Conservation (phyloP, 2,113 vertebrate species). For the Carollia perspicillata region DNA sequence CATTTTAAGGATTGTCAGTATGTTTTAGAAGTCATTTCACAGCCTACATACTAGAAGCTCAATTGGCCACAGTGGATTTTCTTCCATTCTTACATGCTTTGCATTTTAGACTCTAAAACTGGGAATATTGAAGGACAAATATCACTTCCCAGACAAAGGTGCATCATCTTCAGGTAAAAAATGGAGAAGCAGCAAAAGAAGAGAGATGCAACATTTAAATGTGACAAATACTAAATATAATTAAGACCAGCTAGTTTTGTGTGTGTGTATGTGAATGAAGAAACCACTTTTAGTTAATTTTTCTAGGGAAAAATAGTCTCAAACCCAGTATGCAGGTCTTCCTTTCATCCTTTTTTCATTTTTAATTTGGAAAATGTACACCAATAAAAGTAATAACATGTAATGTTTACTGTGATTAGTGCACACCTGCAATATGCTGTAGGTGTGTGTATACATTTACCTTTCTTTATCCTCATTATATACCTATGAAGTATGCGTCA, state of each 20-base stretch:
- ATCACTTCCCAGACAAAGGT: background rate
- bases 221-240: background rate
- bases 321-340: background rate
- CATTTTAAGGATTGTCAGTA: background rate
- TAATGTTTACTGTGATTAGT: background rate
- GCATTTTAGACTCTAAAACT: slow-evolving; percentile 15
- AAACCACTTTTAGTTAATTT: background rate
- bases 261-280: background rate
- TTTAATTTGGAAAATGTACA: background rate
- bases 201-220: background rate
- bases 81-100: background rate
- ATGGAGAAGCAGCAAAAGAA: background rate
- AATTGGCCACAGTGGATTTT: background rate
- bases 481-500: background rate
- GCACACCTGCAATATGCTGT: background rate
- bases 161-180: background rate
- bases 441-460: background rate
- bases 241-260: background rate
- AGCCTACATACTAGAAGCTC: background rate
- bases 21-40: background rate
- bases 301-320: background rate
- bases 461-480: background rate
- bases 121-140: background rate
- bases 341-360: background rate
- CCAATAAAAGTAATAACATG: background rate